Conservation (phyloP, 1,140 invertebrate species). For the Aphidius gifuensis region DNA sequence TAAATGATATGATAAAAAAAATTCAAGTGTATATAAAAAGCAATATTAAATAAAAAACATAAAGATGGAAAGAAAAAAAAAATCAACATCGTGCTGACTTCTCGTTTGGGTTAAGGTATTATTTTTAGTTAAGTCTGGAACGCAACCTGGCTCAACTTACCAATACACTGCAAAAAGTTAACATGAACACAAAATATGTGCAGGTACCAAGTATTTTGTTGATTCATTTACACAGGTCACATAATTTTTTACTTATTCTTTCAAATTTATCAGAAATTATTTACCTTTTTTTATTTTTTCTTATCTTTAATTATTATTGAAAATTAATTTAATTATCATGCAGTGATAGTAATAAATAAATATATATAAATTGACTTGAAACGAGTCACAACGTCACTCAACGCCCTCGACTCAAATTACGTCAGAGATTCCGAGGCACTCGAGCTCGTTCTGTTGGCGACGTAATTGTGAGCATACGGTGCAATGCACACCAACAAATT, state of each 20-base stretch:
- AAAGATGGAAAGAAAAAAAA: too few relatives aligned
- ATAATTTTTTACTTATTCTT: conserved; percentile 4
- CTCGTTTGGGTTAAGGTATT: too few relatives aligned
- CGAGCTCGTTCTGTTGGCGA: background rate
- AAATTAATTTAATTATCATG: conserved; percentile 6
- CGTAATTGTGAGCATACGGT: background rate
- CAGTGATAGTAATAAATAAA: too few relatives aligned
- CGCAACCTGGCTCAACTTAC: conserved; percentile 11
- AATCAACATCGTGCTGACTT: too few relatives aligned
- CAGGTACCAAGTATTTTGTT: conserved; percentile 1
- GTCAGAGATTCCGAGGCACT: conserved; percentile 11
- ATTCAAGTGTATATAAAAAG: background rate
- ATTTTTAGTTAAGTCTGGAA: background rate
- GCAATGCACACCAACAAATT: background rate
- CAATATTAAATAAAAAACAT: too few relatives aligned
- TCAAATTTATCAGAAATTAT: background rate
- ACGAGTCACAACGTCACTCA: conserved; percentile 15
- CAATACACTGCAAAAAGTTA: background rate
- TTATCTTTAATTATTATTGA: background rate
- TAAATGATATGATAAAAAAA: background rate
- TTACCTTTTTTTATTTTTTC: background rate
- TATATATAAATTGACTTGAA: conserved; percentile 1
- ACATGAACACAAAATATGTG: conserved; percentile 1
- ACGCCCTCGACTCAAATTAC: conserved; percentile 19
- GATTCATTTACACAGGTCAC: background rate